These are phyloP conservation scores for Elephantulus edwardii DNA, from an alignment of 2,113 vertebrate species.

Conservation along the genomic window DNA sequence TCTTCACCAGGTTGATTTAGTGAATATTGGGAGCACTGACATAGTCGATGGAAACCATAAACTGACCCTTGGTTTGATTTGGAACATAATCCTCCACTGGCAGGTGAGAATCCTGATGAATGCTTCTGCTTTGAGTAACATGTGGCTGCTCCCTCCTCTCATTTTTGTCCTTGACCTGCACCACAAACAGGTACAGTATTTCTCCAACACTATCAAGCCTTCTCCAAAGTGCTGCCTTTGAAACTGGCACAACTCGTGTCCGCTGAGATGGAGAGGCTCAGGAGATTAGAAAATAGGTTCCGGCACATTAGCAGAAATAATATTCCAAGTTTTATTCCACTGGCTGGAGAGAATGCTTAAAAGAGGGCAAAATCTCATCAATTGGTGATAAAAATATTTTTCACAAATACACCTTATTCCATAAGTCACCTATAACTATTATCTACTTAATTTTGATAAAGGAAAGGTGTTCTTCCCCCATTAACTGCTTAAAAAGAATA, in stretches of 20 bases:
- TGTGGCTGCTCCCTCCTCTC: background rate
- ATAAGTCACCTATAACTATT: background rate
- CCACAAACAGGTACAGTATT: background rate
- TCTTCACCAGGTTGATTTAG: conserved; percentile 92
- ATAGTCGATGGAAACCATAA: conserved; percentile 99
- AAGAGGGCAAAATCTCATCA: background rate
- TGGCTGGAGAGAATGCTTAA: background rate
- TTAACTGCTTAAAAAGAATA: conserved; percentile 15
- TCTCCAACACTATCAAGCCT: background rate
- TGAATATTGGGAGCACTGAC: conserved; percentile 97
- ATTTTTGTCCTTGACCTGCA: background rate
- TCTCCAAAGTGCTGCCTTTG: background rate
- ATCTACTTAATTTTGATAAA: background rate
- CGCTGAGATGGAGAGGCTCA: background rate
- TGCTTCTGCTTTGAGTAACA: background rate
- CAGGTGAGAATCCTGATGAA: conserved; percentile 87
- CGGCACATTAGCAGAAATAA: conserved; percentile 11
- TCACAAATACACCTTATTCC: background rate
- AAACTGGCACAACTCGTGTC: conserved; percentile 21
- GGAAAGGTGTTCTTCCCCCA: background rate
- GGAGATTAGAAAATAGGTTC: conserved; percentile 43
- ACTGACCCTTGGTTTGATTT: conserved; percentile 97
- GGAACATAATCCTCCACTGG: conserved; percentile 99
- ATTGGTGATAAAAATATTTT: conserved; percentile 2
- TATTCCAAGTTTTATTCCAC: conserved; percentile 58